Evolutionary conservation across 2,888 invertebrate genomes (phyloP).

Genomic region (Acleris cristana): DNA sequence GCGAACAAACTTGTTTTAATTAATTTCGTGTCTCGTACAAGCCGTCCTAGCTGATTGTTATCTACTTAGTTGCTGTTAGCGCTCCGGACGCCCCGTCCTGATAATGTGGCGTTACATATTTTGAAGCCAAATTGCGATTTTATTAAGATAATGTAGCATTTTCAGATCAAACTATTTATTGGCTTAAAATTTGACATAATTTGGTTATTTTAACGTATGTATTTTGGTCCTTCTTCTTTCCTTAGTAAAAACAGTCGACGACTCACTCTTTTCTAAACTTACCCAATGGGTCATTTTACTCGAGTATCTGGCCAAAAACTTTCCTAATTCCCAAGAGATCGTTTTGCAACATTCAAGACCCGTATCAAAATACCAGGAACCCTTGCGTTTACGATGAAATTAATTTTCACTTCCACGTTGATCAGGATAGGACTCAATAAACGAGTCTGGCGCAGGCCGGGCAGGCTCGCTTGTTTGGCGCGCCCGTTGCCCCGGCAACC

Average conservation of each 20-base stretch:
- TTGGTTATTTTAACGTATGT: no score
- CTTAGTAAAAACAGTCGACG: no score
- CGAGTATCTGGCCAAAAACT: no score
- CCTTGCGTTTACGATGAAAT: constrained; percentile 25
- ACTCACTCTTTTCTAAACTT: no score
- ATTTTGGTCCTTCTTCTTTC: no score
- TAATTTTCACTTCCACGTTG: constrained; percentile 32
- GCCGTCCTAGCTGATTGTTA: constrained; percentile 80
- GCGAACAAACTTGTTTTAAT: constrained; percentile 84
- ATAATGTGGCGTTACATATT: constrained; percentile 79
- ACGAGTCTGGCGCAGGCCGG: constrained; percentile 29
- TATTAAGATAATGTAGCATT: constrained; percentile 47
- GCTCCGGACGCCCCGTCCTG: constrained; percentile 68
- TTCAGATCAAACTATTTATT: not conserved
- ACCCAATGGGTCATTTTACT: no score
- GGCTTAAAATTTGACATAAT: no score
- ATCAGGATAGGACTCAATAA: constrained; percentile 34
- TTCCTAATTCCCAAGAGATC: not conserved
- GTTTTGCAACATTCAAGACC: not conserved
- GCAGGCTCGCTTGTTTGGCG: constrained; percentile 65
- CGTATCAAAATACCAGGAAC: constrained; percentile 1
- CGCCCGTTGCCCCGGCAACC: constrained; percentile 69
- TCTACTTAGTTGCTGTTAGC: constrained; percentile 82
- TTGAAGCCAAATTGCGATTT: constrained; percentile 65
- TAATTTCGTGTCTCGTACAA: constrained; percentile 84